Conservation (phyloP, 2,797 vertebrate genomes). For the Staurois parvus region DNA sequence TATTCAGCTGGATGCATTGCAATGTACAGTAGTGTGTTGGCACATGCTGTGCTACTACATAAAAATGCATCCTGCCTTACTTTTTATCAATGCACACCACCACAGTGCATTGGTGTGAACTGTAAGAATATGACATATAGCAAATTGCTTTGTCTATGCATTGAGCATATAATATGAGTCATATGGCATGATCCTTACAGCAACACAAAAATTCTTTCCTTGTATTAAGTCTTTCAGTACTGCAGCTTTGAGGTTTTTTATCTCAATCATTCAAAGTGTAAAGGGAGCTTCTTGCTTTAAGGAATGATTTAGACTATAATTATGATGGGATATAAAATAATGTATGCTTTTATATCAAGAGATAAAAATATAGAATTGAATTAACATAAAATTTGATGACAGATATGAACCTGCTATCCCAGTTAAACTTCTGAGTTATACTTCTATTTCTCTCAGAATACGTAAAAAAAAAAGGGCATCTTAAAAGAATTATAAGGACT, state of each 20-base stretch:
- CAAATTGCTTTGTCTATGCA: too few species aligned
- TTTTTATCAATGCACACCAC: too few species aligned
- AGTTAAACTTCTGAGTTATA: background rate
- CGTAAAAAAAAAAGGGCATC: background rate
- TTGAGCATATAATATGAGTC: too few species aligned
- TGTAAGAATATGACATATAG: too few species aligned
- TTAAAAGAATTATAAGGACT: background rate
- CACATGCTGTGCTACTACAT: too few species aligned
- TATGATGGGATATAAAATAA: constrained; percentile 7
- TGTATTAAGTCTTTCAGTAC: background rate
- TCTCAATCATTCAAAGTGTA: background rate
- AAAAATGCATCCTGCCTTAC: too few species aligned
- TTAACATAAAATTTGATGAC: constrained; percentile 6
- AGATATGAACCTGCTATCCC: background rate
- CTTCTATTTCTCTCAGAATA: background rate
- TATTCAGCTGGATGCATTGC: too few species aligned
- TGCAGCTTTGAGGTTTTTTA: background rate
- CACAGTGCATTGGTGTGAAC: too few species aligned
- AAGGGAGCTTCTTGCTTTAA: background rate
- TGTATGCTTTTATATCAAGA: constrained; percentile 10
- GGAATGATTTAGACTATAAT: constrained; percentile 2
- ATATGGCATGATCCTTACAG: background rate
- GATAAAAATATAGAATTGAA: constrained; percentile 20
- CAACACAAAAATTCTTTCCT: background rate
- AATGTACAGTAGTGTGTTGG: too few species aligned